Conservation (phyloP, 2,113 vertebrate genomes). For the Pelobates fuscus region DNA sequence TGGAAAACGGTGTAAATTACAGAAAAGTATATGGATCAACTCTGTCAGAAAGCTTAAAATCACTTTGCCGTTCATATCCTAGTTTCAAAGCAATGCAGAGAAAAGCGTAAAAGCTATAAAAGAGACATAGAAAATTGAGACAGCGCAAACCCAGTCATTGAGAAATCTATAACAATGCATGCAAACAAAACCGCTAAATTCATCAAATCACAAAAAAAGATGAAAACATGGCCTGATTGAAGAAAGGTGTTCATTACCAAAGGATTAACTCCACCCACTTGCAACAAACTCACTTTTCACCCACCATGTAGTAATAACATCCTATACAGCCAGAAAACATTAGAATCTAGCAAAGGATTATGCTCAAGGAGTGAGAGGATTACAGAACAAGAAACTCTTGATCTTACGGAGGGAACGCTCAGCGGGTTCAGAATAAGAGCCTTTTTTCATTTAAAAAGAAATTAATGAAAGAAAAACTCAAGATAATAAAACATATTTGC, state of each 20-base stretch:
- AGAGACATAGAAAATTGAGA: constrained; percentile 46
- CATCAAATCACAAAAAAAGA: constrained; percentile 50
- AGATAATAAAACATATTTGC: constrained; percentile 24
- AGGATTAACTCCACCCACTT: constrained; percentile 72
- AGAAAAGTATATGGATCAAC: constrained; percentile 51
- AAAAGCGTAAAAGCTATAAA: constrained; percentile 48
- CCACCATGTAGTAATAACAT: constrained; percentile 77
- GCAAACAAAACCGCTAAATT: constrained; percentile 49
- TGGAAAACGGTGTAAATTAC: constrained; percentile 52
- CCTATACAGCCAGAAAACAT: constrained; percentile 63
- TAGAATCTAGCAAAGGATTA: constrained; percentile 68
- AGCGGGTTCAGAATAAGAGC: constrained; percentile 73
- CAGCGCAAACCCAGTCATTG: constrained; percentile 42
- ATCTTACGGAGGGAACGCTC: constrained; percentile 66
- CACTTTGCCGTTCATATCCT: constrained; percentile 45
- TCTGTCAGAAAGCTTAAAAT: constrained; percentile 51
- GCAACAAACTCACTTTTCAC: constrained; percentile 72
- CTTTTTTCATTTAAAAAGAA: constrained; percentile 66
- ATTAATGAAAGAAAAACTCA: constrained; percentile 64
- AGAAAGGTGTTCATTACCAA: constrained; percentile 71
- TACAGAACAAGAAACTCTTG: constrained; percentile 65
- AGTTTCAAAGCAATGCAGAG: constrained; percentile 45
- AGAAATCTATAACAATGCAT: constrained; percentile 47
- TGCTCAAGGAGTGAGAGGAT: constrained; percentile 65
- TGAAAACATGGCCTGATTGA: constrained; percentile 56